phyloP scores from a whole-genome alignment of 2,797 vertebrate genomes.

The Manis javanica region DNA sequence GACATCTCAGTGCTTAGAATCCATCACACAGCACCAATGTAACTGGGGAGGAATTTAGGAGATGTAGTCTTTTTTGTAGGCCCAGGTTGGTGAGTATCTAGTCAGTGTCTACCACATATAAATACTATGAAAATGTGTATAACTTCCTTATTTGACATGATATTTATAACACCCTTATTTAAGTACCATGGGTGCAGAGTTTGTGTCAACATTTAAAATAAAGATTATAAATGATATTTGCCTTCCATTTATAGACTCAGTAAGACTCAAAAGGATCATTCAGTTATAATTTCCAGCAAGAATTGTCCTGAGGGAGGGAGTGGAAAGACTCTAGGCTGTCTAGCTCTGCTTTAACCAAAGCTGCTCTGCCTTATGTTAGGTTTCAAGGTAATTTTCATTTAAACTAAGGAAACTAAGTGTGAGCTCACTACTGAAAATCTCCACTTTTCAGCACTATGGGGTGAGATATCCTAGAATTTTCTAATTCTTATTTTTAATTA shows the following conservation, averaged over 20 bases:
- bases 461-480: not conserved
- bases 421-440: not conserved
- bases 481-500: not conserved
- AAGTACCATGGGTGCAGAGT: not conserved
- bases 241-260: not conserved
- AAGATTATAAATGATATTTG: not conserved
- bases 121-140: conserved; percentile 9
- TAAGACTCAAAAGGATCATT: not conserved
- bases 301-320: not conserved
- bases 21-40: not conserved
- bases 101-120: not conserved
- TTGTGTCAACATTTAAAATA: conserved; percentile 35
- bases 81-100: not conserved
- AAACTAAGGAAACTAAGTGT: not conserved
- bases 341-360: not conserved
- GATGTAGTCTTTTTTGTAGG: not conserved
- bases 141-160: not conserved
- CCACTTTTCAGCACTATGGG: not conserved
- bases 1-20: not conserved
- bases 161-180: conserved; percentile 27
- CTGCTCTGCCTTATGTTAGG: not conserved
- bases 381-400: conserved; percentile 40
- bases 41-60: not conserved
- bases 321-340: not conserved
- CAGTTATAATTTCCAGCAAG: not conserved